These are phyloP conservation scores for Parauchenoglanis ngamensis DNA, from an alignment of 2,797 vertebrate species.

Conservation along the genomic window DNA sequence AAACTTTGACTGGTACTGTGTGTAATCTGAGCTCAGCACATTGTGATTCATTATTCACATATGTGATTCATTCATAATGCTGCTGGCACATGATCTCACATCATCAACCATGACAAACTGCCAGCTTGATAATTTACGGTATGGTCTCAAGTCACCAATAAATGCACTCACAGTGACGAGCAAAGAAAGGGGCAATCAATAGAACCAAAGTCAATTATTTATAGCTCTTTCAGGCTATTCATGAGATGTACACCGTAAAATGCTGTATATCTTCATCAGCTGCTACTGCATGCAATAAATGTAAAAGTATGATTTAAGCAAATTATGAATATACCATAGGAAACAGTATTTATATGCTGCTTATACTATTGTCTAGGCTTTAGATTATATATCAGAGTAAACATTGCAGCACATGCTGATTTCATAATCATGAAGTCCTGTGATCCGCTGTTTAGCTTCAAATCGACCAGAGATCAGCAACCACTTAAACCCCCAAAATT, in stretches of 20 bases:
- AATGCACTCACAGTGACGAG: conserved; percentile 18
- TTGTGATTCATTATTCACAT: neutral
- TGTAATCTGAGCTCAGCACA: neutral
- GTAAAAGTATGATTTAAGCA: neutral
- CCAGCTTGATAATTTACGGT: neutral
- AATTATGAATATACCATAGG: neutral
- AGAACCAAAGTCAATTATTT: conserved; percentile 1
- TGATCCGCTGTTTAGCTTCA: neutral
- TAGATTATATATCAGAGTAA: neutral
- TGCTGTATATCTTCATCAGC: neutral
- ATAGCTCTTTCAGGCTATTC: conserved; percentile 1
- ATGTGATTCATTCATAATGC: neutral
- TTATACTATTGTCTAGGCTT: neutral
- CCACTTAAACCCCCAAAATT: neutral
- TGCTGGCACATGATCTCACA: conserved; percentile 2
- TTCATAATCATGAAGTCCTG: neutral
- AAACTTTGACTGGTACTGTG: neutral
- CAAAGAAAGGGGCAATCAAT: conserved; percentile 13
- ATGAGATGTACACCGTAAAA: neutral
- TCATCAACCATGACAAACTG: neutral
- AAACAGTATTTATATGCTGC: neutral
- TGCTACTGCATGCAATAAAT: neutral
- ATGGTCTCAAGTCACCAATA: conserved; percentile 12
- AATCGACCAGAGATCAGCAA: neutral
- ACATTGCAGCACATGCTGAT: neutral